A percentile compares a stretch with the other conserved stretches of the same genome.
Conservation (phyloP, 1,140 invertebrate species). For the Calliopsis andreniformis region DNA sequence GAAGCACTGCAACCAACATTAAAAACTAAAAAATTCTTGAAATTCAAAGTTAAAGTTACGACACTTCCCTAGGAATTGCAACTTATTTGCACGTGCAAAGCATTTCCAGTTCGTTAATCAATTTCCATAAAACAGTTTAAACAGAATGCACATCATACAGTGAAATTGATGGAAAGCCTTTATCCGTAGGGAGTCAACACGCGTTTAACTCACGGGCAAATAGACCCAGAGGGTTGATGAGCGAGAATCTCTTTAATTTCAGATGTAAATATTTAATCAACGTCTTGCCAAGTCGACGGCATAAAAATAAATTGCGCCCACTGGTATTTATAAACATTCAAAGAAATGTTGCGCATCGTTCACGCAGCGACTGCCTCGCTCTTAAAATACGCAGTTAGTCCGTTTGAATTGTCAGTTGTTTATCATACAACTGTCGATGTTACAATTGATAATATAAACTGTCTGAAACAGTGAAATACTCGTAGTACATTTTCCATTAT, state of each 20-base stretch:
- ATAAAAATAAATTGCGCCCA: neutral
- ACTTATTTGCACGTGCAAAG: neutral
- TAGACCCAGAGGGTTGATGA: constrained; percentile 30
- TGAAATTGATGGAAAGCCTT: neutral
- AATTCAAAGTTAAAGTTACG: neutral
- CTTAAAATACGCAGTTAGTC: neutral
- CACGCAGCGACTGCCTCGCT: no score
- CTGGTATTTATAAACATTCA: neutral
- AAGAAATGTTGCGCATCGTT: neutral
- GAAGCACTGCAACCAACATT: no score
- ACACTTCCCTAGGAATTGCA: neutral
- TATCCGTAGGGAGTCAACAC: neutral
- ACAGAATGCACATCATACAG: neutral
- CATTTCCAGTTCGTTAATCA: neutral
- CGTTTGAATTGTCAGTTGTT: neutral
- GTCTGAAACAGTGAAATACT: neutral
- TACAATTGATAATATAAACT: neutral
- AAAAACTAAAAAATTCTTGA: neutral
- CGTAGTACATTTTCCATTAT: no score
- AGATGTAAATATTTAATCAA: constrained; percentile 41
- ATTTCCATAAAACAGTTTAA: neutral
- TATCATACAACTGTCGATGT: neutral
- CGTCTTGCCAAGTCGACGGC: neutral
- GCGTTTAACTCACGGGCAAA: constrained; percentile 6
- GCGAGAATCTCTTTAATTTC: constrained; percentile 38